phyloP scores from a whole-genome alignment of 23 tunicate species.

The Halocynthia roretzi region DNA sequence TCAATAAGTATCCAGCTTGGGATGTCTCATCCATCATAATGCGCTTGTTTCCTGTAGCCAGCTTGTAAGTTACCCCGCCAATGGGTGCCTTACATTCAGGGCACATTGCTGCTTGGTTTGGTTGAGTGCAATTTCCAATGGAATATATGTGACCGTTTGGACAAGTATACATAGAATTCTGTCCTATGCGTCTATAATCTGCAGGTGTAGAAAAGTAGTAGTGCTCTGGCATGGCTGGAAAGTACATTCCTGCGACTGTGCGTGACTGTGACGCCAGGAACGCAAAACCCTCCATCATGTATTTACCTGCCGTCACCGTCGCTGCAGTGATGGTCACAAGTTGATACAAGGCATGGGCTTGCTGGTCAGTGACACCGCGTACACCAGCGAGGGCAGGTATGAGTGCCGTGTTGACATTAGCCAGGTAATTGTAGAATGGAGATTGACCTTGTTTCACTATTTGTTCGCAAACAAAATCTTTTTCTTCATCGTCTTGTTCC shows the following conservation, averaged over 20 bases:
- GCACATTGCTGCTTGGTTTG: conserved; percentile 35
- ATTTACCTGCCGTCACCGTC: conserved; percentile 2
- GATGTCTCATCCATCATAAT: conserved; percentile 37
- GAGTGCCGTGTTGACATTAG: not conserved
- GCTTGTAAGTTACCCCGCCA: conserved; percentile 31
- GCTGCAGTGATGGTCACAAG: conserved; percentile 1
- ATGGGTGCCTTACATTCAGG: conserved; percentile 42
- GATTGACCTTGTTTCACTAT: not conserved
- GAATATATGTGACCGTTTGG: conserved; percentile 64
- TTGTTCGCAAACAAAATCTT: not conserved
- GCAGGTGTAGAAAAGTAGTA: conserved; percentile 22
- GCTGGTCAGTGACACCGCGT: conserved; percentile 2
- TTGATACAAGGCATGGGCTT: conserved; percentile 8
- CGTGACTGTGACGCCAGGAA: conserved; percentile 24
- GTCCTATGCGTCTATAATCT: conserved; percentile 9
- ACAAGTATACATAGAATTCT: conserved; percentile 36
- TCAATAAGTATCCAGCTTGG: conserved; percentile 63
- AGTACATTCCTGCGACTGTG: conserved; percentile 1
- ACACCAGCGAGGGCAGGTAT: not conserved
- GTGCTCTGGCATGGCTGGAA: conserved; percentile 74
- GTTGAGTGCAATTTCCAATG: conserved; percentile 66
- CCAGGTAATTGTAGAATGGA: not conserved
- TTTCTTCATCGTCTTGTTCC: not conserved
- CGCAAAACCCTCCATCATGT: conserved; percentile 23
- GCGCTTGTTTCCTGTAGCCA: conserved; percentile 40